A percentile compares a stretch with the other conserved stretches of the same genome.
Evolutionary conservation across 2,797 vertebrate genomes (phyloP).

Genomic region (Brotula barbata): DNA sequence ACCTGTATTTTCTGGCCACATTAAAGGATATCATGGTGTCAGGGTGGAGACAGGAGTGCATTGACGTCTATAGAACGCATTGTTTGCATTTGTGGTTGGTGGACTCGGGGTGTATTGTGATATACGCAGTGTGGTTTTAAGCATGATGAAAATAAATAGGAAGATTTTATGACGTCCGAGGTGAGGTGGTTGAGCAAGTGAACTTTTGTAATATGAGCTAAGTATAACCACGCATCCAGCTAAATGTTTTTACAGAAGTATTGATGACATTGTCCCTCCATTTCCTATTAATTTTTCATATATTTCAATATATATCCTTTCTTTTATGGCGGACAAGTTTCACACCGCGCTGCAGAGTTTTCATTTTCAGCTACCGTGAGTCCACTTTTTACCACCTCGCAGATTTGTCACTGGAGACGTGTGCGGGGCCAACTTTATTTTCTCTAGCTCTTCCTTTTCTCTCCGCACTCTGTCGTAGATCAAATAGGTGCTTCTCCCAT

Average conservation of each 20-base stretch:
- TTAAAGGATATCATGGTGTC: constrained; percentile 63
- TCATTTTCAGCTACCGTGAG: constrained; percentile 15
- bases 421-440: constrained; percentile 45
- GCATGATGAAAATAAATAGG: constrained; percentile 56
- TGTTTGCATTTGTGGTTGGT: constrained; percentile 65
- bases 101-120: constrained; percentile 61
- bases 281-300: no score
- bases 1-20: constrained; percentile 48
- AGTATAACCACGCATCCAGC: constrained; percentile 46
- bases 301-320: no score
- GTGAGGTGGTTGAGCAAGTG: constrained; percentile 21
- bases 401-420: constrained; percentile 46
- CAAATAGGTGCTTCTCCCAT: constrained; percentile 76
- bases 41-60: constrained; percentile 56
- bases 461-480: constrained; percentile 79
- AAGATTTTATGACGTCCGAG: constrained; percentile 58
- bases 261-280: constrained; percentile 4
- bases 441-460: constrained; percentile 74
- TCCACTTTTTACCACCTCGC: constrained; percentile 13
- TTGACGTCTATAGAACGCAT: constrained; percentile 48
- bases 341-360: background rate
- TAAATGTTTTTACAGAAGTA: constrained; percentile 33
- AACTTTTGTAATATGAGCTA: constrained; percentile 51
- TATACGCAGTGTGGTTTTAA: constrained; percentile 65
- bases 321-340: constrained; percentile 12